phyloP scores from a whole-genome alignment of 2,888 invertebrate species.

The Cephalotes varians region DNA sequence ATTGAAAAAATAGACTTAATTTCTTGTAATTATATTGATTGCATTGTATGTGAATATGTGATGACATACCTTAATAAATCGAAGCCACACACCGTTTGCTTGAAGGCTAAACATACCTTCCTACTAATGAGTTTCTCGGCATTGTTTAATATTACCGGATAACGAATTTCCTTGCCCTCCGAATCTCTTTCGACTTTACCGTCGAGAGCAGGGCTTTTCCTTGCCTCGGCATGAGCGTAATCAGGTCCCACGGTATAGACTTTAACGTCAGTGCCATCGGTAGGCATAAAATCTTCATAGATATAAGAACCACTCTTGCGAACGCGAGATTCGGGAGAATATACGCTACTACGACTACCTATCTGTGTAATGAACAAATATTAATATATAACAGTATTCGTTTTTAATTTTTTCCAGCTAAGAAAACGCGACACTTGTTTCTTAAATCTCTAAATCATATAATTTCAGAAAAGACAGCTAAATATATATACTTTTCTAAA shows the following conservation, averaged over 20 bases:
- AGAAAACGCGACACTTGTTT: background rate
- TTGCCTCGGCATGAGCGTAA: conserved; percentile 99
- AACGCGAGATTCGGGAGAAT: conserved; percentile 98
- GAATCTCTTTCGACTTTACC: conserved; percentile 99
- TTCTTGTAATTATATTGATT: background rate
- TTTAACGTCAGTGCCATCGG: conserved; percentile 94
- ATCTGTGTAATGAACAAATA: conserved; percentile 88
- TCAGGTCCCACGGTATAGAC: conserved; percentile 99
- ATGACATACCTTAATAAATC: conserved; percentile 93
- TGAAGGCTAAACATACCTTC: conserved; percentile 98
- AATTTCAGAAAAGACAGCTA: conserved; percentile 8
- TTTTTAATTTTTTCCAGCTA: background rate
- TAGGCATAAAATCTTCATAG: conserved; percentile 99
- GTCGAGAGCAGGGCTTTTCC: conserved; percentile 99
- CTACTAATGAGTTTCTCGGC: conserved; percentile 99
- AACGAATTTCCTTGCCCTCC: conserved; percentile 99
- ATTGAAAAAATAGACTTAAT: background rate
- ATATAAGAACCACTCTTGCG: conserved; percentile 99
- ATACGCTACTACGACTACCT: conserved; percentile 99
- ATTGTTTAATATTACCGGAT: conserved; percentile 99
- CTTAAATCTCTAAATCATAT: background rate
- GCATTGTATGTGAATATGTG: background rate
- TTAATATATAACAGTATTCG: background rate
- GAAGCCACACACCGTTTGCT: conserved; percentile 99
- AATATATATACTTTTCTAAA: conserved; percentile 94